phyloP scores from a whole-genome alignment of 2,888 invertebrate genomes.

The Netelia melanura region DNA sequence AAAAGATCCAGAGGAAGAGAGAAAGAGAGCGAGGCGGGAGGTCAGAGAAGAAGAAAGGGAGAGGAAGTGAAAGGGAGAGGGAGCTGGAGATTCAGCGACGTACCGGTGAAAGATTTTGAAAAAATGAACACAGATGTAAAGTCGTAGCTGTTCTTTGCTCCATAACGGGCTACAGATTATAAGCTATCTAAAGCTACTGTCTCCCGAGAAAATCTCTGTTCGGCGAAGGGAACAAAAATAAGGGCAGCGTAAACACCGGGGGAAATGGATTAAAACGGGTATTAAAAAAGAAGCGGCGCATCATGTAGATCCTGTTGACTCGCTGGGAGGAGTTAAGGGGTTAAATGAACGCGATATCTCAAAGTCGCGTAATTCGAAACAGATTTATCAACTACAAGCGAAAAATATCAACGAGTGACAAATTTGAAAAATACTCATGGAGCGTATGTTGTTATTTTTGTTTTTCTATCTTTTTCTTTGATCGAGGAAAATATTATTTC shows the following conservation, averaged over 20 bases:
- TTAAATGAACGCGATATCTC: not conserved
- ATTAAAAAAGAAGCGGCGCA: not conserved
- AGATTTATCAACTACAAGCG: not conserved
- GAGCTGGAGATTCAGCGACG: slow-evolving; percentile 1
- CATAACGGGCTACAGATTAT: not conserved
- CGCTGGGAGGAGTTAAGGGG: not conserved
- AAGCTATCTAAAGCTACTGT: not conserved
- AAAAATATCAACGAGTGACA: not conserved
- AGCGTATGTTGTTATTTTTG: not conserved
- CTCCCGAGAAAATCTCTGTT: not conserved
- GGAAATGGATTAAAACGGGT: slow-evolving; percentile 5
- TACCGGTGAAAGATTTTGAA: slow-evolving; percentile 22
- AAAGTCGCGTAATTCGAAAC: not conserved
- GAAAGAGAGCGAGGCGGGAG: not conserved
- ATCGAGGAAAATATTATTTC: not conserved
- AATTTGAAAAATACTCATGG: not conserved
- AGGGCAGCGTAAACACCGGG: not conserved
- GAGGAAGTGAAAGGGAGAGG: not conserved
- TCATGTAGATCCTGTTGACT: not conserved
- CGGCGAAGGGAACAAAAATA: not conserved
- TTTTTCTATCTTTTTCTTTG: not conserved
- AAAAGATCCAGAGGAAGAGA: slow-evolving; percentile 1
- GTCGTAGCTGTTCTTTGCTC: slow-evolving; percentile 10
- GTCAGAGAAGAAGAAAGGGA: not conserved
- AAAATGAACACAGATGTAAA: slow-evolving; percentile 11